Evolutionary conservation across 2,113 vertebrate species (phyloP), one percentile per base, ranked within the genome.

Genomic region (Eudyptes chrysolophus): DNA sequence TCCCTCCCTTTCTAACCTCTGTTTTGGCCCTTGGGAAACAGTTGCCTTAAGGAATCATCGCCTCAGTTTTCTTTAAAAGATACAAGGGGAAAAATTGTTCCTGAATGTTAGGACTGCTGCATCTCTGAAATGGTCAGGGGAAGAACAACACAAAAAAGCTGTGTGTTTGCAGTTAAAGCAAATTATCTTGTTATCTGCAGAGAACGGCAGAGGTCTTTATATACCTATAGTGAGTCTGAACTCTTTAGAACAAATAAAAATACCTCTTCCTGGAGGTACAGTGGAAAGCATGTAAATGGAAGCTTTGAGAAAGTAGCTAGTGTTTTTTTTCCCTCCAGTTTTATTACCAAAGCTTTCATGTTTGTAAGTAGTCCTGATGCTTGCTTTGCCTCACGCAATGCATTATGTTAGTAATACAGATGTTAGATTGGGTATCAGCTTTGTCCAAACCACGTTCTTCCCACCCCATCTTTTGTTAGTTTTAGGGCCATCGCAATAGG

Each of bases 11-110:
- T 92, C 58, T 89, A 80, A 79, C 65, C 84, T 94, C 72, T 85
- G 1, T 93, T 75, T 90, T 96, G 49, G 38, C 76, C 58, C 68
- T 92, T 79, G 95, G 91, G 75, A 96, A 90, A 42, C 78, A 79
- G 22, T 84, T 96, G 55, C 84, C 82, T 90, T 77, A 64, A 96
- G 92, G 76, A 97, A 36, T 93, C 51, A 36, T 72, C 2, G 11
- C 55, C 25, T 95, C 36, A 19, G 40, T 93, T 82, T 97, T 93
- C 40, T 93, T 85, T 62, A 57, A 80, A 85, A 87, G 64, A 38
- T 84, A 61, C 8, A 30, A 40, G 30, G n/a, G 38, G n/a, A 64
- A 90, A 91, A 84, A 29, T 27, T 70, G 19, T 94, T 96, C 29
- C 24, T 96, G 44, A 86, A 82, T 86, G 25, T 71, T 96, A 80